Conservation (phyloP, 2,797 vertebrate species). For the Characodon lateralis region DNA sequence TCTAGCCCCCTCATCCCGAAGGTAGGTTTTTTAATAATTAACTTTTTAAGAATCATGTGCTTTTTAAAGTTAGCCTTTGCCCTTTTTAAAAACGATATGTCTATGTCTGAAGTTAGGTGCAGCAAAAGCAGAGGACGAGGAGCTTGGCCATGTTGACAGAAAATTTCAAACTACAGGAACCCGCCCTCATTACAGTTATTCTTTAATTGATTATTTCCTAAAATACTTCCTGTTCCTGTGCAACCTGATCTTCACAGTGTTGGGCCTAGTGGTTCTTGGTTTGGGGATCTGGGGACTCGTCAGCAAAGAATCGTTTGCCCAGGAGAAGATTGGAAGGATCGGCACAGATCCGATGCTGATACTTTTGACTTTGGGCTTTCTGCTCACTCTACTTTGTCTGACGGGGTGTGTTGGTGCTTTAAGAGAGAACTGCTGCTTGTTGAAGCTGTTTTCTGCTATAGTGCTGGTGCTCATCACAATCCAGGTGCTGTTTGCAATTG, state of each 20-base stretch:
- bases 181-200: conserved; percentile 23
- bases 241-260: conserved; percentile 85
- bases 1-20: conserved; percentile 83
- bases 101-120: conserved; percentile 55
- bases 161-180: conserved; percentile 29
- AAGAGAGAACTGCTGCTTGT: conserved; percentile 83
- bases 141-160: conserved; percentile 27
- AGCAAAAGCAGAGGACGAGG: conserved; percentile 30
- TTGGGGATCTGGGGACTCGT: conserved; percentile 89
- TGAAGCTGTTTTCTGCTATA: conserved; percentile 77
- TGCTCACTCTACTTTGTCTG: conserved; percentile 80
- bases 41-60: background rate
- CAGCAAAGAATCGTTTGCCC: conserved; percentile 82
- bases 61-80: background rate
- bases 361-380: conserved; percentile 78
- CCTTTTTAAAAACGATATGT: background rate
- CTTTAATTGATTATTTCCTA: conserved; percentile 73
- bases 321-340: conserved; percentile 72
- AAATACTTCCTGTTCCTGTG: conserved; percentile 82
- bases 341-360: conserved; percentile 88
- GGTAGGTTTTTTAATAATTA: conserved; percentile 70
- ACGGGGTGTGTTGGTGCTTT: conserved; percentile 86
- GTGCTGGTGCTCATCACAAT: conserved; percentile 74
- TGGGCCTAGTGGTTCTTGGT: conserved; percentile 81
- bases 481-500: conserved; percentile 79